Conservation (phyloP, 2,797 vertebrate species). For the Syngnathus rostellatus region DNA sequence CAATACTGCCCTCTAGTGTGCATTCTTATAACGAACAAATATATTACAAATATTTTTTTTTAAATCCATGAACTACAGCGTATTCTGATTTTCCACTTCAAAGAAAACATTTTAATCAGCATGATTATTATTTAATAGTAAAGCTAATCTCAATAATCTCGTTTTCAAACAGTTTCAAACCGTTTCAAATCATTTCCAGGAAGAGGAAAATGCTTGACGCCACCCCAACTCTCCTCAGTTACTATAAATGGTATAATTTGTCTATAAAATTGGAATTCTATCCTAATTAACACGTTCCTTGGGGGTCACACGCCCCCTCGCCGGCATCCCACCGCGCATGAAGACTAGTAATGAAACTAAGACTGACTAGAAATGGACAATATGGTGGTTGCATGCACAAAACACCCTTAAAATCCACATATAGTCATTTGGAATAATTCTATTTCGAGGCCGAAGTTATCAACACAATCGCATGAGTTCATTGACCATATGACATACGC, state of each 20-base stretch:
- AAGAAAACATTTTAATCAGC: not conserved
- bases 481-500: not conserved
- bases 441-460: not conserved
- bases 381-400: not conserved
- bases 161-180: not conserved
- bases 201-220: too few species aligned
- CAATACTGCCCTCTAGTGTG: not conserved
- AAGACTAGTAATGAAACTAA: not conserved
- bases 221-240: too few species aligned
- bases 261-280: too few species aligned
- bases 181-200: too few species aligned
- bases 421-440: not conserved
- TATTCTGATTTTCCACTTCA: not conserved
- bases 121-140: not conserved
- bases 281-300: too few species aligned
- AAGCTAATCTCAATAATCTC: too few species aligned
- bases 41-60: not conserved
- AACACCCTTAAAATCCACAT: not conserved
- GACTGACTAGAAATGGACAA: not conserved
- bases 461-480: not conserved
- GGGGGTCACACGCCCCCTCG: too few species aligned
- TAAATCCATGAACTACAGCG: not conserved
- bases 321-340: too few species aligned
- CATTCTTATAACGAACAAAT: not conserved
- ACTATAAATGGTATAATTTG: too few species aligned